phyloP scores from a whole-genome alignment of 2,113 vertebrate genomes.

The Anolis sagrei region DNA sequence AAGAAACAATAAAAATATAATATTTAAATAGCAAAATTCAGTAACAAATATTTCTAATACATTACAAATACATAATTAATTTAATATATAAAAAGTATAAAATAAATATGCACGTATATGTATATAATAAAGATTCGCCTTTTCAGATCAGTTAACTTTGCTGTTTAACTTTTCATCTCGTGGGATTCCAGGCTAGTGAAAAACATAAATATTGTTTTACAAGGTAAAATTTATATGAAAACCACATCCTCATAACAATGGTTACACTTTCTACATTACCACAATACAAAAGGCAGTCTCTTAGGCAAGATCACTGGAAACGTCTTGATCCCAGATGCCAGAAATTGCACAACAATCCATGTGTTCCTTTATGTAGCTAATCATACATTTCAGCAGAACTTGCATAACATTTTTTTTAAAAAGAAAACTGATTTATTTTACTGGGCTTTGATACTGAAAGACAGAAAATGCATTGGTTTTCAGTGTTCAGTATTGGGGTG shows the following conservation, averaged over 20 bases:
- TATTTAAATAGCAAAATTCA: too few species aligned
- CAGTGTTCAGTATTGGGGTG: not conserved
- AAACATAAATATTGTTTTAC: not conserved
- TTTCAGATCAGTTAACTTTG: not conserved
- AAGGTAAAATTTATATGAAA: not conserved
- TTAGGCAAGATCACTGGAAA: not conserved
- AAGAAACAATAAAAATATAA: too few species aligned
- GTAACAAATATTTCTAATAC: too few species aligned
- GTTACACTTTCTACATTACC: not conserved
- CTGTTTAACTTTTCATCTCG: not conserved
- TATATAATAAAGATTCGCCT: too few species aligned
- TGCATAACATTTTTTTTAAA: not conserved
- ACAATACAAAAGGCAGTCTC: not conserved
- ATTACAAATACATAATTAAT: too few species aligned
- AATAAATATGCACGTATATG: too few species aligned
- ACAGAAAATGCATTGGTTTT: not conserved
- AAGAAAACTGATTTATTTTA: too few species aligned
- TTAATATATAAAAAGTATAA: too few species aligned
- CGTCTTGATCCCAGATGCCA: not conserved
- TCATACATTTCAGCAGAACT: not conserved
- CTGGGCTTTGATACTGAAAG: not conserved
- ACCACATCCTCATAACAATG: not conserved
- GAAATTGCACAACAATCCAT: not conserved
- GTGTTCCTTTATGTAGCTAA: not conserved
- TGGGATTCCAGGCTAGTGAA: not conserved